Conservation (phyloP, 2,888 invertebrate species). For the Acheta domesticus region DNA sequence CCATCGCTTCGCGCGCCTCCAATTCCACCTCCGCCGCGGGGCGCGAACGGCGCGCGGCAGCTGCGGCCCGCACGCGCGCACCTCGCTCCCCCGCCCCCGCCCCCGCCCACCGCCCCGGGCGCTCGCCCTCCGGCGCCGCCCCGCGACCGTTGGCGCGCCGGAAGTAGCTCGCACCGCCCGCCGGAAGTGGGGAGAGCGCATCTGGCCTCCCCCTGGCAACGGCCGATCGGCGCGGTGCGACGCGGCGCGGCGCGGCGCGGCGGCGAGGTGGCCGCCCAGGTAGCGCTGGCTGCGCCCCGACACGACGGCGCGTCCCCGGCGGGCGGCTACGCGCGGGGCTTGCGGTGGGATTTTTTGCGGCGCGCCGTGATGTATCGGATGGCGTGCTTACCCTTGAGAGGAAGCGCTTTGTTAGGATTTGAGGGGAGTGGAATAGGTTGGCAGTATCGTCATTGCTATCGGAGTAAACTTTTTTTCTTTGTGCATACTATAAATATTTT, state of each 20-base stretch:
- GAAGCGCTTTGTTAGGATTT: no score
- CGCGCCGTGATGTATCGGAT: no score
- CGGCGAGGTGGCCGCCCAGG: not conserved
- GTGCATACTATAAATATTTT: no score
- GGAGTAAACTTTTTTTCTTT: no score
- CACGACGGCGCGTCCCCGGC: not conserved
- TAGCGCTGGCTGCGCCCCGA: not conserved
- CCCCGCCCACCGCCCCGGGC: not conserved
- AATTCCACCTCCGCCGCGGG: not conserved
- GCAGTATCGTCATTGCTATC: no score
- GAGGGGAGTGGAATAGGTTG: no score
- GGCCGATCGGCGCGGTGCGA: not conserved
- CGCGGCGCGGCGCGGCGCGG: not conserved
- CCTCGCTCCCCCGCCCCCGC: not conserved
- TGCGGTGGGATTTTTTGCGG: no score
- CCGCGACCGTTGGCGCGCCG: not conserved
- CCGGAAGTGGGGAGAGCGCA: conserved; percentile 7
- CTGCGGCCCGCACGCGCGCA: not conserved
- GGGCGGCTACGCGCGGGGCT: not conserved
- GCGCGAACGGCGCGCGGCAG: not conserved
- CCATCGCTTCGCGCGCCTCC: no score
- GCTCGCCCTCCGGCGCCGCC: not conserved
- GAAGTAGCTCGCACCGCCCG: not conserved
- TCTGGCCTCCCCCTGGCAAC: not conserved
- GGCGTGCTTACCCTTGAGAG: no score